Evolutionary conservation across 1,140 invertebrate species (phyloP), one percentile per base, ranked within the genome.

Genomic region (Bombus sibiricus): DNA sequence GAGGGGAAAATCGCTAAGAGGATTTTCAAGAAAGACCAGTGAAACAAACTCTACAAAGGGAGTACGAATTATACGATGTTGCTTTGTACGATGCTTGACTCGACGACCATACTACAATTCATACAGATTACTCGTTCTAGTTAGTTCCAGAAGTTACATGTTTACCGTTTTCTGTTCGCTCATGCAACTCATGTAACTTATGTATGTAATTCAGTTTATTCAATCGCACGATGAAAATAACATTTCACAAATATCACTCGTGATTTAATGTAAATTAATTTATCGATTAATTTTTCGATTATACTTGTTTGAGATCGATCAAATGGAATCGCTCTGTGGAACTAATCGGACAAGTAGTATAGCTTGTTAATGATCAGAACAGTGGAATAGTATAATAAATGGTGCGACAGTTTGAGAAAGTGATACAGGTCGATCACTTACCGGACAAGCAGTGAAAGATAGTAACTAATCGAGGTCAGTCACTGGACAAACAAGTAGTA

Each of bases 1-100:
- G 22, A 34, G 37, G 22, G 57, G 72, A 82, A 86, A 71, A 86
- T 15, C 41, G 37, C 32, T 80, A 88, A 88, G 79, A 76, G 72
- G 73, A 77, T 82, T 88, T 82, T 76, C 79, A 59, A n/a, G 37
- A 15, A 15, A 83, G 47, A 15, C 68, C 32, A 76, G 18, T 12
- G 25, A 47, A 79, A 43, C 59, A 43, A 64, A 79, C 22, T 69
- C 37, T 10, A n/a, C 22, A 41, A 22, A 22, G 12, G 15, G 18
- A 22, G 10, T 22, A 32, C 5, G 62, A 41, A 39, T 62, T 77
- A 37, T 8, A 41, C 73, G 2, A 32, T 5, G 22, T 18, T 53
- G 5, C n/a, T 53, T 53, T 22, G 47, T 39, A 62, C 39, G 32
- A 3, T 28, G 15, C 9, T 18, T 34, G 9, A 53, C 10, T 5